These are phyloP conservation scores for Phenacoccus solenopsis DNA, from an alignment of 1,140 invertebrate genomes.

Conservation along the genomic window DNA sequence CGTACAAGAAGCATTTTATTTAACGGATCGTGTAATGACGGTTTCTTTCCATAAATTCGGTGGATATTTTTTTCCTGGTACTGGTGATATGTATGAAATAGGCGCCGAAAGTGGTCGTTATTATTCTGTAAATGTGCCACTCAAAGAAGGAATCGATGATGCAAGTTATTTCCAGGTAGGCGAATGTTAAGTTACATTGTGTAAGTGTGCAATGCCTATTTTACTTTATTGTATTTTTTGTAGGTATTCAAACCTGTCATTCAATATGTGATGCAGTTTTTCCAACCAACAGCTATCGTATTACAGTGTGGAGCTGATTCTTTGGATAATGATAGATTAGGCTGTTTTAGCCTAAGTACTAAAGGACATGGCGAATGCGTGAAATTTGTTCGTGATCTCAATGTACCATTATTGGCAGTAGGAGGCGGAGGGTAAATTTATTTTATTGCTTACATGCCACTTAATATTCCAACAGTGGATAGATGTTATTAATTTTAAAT, in stretches of 20 bases:
- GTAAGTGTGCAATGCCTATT: not conserved
- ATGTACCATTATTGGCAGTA: constrained; percentile 85
- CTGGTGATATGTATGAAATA: constrained; percentile 96
- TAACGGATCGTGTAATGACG: constrained; percentile 98
- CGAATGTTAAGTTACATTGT: not conserved
- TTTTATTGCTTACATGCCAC: not conserved
- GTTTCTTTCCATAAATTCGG: constrained; percentile 99
- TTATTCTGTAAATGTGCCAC: constrained; percentile 92
- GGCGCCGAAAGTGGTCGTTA: constrained; percentile 84
- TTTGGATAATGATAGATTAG: constrained; percentile 81
- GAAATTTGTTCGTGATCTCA: constrained; percentile 86
- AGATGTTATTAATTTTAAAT: not conserved
- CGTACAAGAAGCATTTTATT: constrained; percentile 97
- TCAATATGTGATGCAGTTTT: constrained; percentile 89
- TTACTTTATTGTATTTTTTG: constrained; percentile 21
- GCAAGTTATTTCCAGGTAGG: constrained; percentile 67
- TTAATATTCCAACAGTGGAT: not conserved
- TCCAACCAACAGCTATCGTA: constrained; percentile 91
- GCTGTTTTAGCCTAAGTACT: constrained; percentile 77
- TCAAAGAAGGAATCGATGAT: constrained; percentile 95
- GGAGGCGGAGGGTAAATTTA: constrained; percentile 72
- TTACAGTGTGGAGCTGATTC: constrained; percentile 98
- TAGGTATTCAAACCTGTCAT: constrained; percentile 89
- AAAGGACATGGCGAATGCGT: constrained; percentile 95
- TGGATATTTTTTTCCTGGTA: constrained; percentile 96